phyloP scores from a whole-genome alignment of 1,140 invertebrate genomes.

The Neocloeon triangulifer region DNA sequence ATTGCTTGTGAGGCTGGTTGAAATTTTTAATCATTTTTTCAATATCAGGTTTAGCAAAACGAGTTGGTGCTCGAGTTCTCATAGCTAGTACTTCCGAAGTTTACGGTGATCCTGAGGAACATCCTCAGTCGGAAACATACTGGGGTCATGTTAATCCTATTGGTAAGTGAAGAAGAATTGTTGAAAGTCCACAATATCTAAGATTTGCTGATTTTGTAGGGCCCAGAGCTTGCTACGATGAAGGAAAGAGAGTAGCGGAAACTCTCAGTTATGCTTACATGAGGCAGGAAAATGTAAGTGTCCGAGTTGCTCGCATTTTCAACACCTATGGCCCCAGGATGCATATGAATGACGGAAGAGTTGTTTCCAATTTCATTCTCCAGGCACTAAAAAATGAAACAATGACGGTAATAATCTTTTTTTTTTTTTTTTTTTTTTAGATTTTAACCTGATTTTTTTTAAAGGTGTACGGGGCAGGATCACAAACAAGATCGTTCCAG shows the following conservation, averaged over 20 bases:
- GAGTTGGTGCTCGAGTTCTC: constrained; percentile 80
- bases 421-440: constrained; percentile 1
- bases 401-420: constrained; percentile 51
- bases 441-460: constrained; percentile 10
- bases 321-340: constrained; percentile 99
- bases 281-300: constrained; percentile 86
- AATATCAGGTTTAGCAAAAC: constrained; percentile 58
- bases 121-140: constrained; percentile 87
- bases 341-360: constrained; percentile 97
- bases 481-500: constrained; percentile 94
- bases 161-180: constrained; percentile 28
- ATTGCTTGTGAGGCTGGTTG: constrained; percentile 1
- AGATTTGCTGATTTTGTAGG: constrained; percentile 11
- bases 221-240: constrained; percentile 90
- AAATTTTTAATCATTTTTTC: constrained; percentile 8
- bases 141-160: constrained; percentile 99
- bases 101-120: constrained; percentile 92
- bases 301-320: constrained; percentile 93
- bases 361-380: constrained; percentile 96
- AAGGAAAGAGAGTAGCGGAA: constrained; percentile 94
- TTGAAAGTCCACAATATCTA: too few species aligned
- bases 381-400: constrained; percentile 87
- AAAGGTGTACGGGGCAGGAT: constrained; percentile 82
- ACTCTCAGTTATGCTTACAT: constrained; percentile 92
- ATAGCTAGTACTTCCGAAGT: constrained; percentile 98